phyloP scores from a whole-genome alignment of 2,888 invertebrate species.

The Agrypnus murinus region DNA sequence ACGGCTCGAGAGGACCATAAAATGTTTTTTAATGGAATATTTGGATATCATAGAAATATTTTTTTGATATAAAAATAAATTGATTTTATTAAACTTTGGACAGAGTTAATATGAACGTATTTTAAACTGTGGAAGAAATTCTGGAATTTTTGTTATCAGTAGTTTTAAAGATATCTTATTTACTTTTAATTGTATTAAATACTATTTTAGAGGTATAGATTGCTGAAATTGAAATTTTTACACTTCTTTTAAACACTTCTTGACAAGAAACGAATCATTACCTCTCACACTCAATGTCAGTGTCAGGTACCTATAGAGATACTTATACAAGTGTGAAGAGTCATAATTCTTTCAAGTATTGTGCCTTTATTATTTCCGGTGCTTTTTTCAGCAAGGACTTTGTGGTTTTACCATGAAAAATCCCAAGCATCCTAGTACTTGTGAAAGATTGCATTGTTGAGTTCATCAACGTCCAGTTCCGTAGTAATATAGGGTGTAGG shows the following conservation, averaged over 20 bases:
- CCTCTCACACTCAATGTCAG: no score
- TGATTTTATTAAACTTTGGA: not conserved
- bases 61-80: conserved; percentile 13
- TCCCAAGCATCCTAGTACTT: not conserved
- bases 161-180: not conserved
- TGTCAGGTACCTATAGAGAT: no score
- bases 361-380: conserved; percentile 16
- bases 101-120: not conserved
- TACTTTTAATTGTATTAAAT: no score
- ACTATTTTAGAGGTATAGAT: no score
- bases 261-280: no score
- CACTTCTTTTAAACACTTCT: no score
- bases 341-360: not conserved
- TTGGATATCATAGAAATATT: not conserved
- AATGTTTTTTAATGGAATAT: not conserved
- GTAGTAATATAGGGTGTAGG: not conserved
- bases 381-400: not conserved
- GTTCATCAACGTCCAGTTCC: conserved; percentile 1
- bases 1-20: not conserved
- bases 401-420: not conserved
- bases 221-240: no score
- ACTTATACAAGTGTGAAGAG: not conserved
- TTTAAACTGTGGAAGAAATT: not conserved
- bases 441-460: not conserved
- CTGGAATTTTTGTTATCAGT: not conserved